A percentile compares a stretch with the other conserved stretches of the same genome.
Conservation (phyloP, 2,797 vertebrate genomes). For the Sebastes itinus region DNA sequence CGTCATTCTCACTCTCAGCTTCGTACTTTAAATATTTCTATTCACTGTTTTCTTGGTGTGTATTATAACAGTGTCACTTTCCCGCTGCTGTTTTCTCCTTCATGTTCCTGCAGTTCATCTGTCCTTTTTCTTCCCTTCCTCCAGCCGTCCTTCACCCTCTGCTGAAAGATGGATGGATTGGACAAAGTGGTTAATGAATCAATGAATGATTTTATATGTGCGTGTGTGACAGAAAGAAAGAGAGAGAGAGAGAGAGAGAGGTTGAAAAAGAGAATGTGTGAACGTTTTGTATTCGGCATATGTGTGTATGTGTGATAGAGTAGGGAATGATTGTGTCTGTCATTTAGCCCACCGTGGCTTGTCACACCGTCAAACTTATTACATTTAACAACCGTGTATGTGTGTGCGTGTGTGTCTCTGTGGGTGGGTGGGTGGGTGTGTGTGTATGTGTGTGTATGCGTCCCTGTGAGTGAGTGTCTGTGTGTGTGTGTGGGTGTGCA, state of each 20-base stretch:
- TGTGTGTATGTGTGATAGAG: conserved; percentile 11
- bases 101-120: conserved; percentile 13
- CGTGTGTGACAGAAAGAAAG: conserved; percentile 3
- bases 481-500: not conserved
- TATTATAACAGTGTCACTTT: conserved; percentile 15
- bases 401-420: not conserved
- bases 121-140: conserved; percentile 10
- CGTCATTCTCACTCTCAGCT: conserved; percentile 9
- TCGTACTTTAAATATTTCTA: conserved; percentile 24
- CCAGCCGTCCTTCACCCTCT: conserved; percentile 52
- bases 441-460: not conserved
- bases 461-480: not conserved
- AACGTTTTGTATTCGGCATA: not conserved
- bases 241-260: not conserved
- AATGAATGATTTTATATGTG: conserved; percentile 51
- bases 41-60: conserved; percentile 23
- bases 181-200: conserved; percentile 71
- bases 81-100: conserved; percentile 9
- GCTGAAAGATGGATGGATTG: conserved; percentile 64
- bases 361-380: conserved; percentile 49
- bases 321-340: conserved; percentile 58
- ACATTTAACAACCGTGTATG: conserved; percentile 25
- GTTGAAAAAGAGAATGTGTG: not conserved
- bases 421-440: too few species aligned
- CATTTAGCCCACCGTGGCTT: conserved; percentile 50